These are phyloP conservation scores for Telenomus remus DNA, from an alignment of 1,140 invertebrate genomes.

Conservation along the genomic window DNA sequence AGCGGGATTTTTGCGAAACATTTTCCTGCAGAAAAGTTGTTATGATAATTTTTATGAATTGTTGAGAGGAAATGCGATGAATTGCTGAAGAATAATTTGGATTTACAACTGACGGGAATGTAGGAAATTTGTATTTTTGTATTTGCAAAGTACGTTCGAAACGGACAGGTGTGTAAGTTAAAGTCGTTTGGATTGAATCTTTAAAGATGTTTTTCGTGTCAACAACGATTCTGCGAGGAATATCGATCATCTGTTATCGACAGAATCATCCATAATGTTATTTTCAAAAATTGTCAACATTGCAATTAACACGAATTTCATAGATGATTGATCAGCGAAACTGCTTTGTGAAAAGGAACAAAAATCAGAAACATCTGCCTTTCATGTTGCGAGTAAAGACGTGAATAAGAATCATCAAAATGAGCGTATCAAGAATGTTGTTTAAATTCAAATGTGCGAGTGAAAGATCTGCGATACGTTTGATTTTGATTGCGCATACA, in stretches of 20 bases:
- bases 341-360: neutral
- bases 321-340: constrained; percentile 18
- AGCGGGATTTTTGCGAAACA: too few species aligned
- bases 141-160: neutral
- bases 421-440: too few species aligned
- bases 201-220: constrained; percentile 15
- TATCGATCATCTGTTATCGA: constrained; percentile 23
- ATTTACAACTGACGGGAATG: too few species aligned
- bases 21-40: too few species aligned
- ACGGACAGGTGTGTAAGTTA: constrained; percentile 31
- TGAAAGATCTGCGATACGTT: neutral
- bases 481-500: neutral
- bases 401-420: too few species aligned
- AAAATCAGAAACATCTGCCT: too few species aligned
- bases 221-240: constrained; percentile 16
- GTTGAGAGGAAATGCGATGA: too few species aligned
- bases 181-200: constrained; percentile 28
- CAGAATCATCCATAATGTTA: constrained; percentile 21
- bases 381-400: too few species aligned
- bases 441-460: too few species aligned
- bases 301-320: constrained; percentile 6
- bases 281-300: constrained; percentile 30
- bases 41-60: too few species aligned
- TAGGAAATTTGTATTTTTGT: too few species aligned
- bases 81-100: neutral